Evolutionary conservation across 2,113 vertebrate species (phyloP).

Genomic region (Buteo buteo): DNA sequence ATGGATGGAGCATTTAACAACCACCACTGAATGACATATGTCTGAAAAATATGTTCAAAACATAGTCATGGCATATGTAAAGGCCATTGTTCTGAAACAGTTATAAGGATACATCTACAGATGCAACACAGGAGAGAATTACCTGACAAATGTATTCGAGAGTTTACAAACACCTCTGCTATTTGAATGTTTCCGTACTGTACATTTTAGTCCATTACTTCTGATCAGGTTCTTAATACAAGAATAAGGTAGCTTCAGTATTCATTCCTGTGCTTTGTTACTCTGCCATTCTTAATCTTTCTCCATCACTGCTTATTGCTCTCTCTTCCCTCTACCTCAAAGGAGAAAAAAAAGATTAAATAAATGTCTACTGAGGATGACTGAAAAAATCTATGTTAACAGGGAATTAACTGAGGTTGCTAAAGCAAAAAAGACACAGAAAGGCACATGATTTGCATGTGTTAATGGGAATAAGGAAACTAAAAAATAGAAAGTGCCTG

Average conservation of each 20-base stretch:
- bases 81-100: neutral
- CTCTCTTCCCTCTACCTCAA: neutral
- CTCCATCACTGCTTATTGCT: neutral
- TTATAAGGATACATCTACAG: neutral
- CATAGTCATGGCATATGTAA: neutral
- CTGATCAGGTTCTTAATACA: neutral
- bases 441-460: slow-evolving; percentile 11
- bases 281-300: neutral
- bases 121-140: neutral
- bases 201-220: neutral
- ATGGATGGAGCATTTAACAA: slow-evolving; percentile 47
- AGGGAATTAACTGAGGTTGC: neutral
- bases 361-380: neutral
- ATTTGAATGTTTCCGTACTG: neutral
- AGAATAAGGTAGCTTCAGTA: neutral
- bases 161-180: neutral
- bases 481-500: neutral
- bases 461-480: slow-evolving; percentile 10
- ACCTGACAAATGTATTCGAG: neutral
- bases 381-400: neutral
- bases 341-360: neutral
- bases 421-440: neutral
- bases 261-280: neutral
- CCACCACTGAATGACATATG: slow-evolving; percentile 35
- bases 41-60: slow-evolving; percentile 17